A percentile compares a stretch with the other conserved stretches of the same genome.
These are phyloP conservation scores for Guaruba guarouba DNA, from an alignment of 2,113 vertebrate species.

Conservation along the genomic window DNA sequence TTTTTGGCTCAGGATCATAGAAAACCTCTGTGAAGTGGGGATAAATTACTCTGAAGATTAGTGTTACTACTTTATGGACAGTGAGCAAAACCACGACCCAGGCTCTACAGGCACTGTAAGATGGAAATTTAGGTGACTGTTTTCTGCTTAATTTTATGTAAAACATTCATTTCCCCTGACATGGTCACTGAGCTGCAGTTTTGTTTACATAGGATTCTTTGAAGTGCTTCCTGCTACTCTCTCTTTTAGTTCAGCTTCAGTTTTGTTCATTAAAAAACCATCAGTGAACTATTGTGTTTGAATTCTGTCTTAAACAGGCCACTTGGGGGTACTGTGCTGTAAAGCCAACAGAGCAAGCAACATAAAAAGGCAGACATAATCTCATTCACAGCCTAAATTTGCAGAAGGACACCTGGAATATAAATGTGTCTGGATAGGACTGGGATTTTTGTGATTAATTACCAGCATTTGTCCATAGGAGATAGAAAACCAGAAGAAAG, in stretches of 20 bases:
- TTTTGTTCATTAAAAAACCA: conserved; percentile 48
- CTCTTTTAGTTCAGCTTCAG: neutral
- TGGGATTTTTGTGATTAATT: conserved; percentile 7
- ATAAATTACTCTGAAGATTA: neutral
- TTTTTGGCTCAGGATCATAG: conserved; percentile 12
- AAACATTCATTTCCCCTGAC: conserved; percentile 9
- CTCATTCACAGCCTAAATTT: conserved; percentile 47
- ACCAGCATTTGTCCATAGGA: neutral
- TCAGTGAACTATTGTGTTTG: conserved; percentile 24
- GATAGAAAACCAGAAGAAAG: neutral
- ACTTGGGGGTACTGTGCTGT: conserved; percentile 28
- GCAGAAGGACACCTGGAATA: conserved; percentile 53
- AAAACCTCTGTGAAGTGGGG: neutral
- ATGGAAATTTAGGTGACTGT: neutral
- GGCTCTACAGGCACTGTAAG: neutral
- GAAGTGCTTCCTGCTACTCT: neutral
- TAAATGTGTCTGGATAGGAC: conserved; percentile 26
- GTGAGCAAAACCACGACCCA: neutral
- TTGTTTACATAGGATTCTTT: neutral
- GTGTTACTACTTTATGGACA: neutral
- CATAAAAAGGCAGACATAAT: conserved; percentile 52
- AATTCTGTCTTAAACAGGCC: conserved; percentile 54
- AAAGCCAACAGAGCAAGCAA: conserved; percentile 45
- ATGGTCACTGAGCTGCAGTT: neutral
- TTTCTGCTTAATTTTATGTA: conserved; percentile 4